Base-by-base conservation (phyloP, 2,113 vertebrate species). In the Pheucticus melanocephalus region DNA sequence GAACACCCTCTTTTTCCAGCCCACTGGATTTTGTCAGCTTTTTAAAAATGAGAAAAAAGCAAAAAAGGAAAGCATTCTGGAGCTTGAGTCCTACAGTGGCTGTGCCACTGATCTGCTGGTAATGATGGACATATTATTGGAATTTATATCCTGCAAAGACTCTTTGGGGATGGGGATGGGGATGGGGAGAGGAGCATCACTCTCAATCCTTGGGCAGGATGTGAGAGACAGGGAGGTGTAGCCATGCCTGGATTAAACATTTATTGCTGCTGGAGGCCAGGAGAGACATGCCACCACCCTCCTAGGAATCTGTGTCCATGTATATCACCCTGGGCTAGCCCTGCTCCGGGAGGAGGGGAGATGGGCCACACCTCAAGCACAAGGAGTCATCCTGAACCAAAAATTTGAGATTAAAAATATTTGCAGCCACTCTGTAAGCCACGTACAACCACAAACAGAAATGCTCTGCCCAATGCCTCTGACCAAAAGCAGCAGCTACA, bases 181-280 rank as follows among this genome's bases (percentile, higher is more conserved):
- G 17, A 79, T n/a, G 19, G 39, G 64, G 17, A 79, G 35, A 68
- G 56, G 30, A 76, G 33, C 15, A 33, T 30, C 9, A 3, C 5
- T 68, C 57, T 63, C 45, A 33, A 1, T 42, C 57, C 51, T n/a
- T n/a, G n/a, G n/a, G n/a, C n/a, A n/a, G n/a, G n/a, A n/a, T n/a
- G n/a, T n/a, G 21, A 47, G 39, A 80, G 45, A 44, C 27, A 30
- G 0, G 11, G 78, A 66, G 2, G 1, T 7, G 35, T 2, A 66
- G 53, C 16, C 61, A 82, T 0, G 17, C 39, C 42, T 79, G 47
- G 44, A 59, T 70, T n/a, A 45, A 86, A 25, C 12, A n/a, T 10
- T 40, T 73, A 31, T 4, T 50, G 73, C 60, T 56, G 0, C 68
- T 63, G 70, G 35, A 70, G 64, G 22, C 50, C 84, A 81, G 65